Percentiles rank a stretch among this genome's conserved stretches.
These are phyloP conservation scores for Drosophila aff. DNA, from an alignment of 1,140 invertebrate species.

Conservation along the genomic window DNA sequence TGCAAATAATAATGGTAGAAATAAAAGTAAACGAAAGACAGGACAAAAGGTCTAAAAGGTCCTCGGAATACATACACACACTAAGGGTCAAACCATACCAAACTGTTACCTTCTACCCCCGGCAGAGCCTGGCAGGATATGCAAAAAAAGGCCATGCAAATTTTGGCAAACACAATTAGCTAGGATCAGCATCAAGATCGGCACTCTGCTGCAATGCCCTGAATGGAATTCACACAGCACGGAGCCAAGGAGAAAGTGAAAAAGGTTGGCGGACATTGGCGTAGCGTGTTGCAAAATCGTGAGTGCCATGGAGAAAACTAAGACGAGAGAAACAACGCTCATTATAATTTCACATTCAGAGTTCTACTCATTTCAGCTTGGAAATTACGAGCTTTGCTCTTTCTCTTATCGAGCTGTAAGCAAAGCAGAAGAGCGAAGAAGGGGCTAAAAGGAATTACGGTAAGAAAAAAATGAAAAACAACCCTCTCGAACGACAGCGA, in stretches of 20 bases:
- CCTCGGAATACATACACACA: not conserved
- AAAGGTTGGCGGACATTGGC: constrained; percentile 12
- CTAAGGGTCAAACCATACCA: constrained; percentile 5
- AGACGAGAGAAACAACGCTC: constrained; percentile 36
- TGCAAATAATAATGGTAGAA: constrained; percentile 17
- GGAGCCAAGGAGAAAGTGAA: constrained; percentile 41
- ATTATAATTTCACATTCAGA: constrained; percentile 70
- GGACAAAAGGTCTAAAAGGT: constrained; percentile 10
- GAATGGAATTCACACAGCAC: constrained; percentile 39
- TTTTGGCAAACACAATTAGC: constrained; percentile 63
- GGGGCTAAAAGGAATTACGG: constrained; percentile 10
- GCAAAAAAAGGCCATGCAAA: constrained; percentile 68
- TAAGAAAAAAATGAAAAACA: constrained; percentile 55
- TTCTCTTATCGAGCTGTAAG: constrained; percentile 55
- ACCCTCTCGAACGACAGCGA: constrained; percentile 62
- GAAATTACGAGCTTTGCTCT: constrained; percentile 60
- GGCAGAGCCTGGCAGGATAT: constrained; percentile 37
- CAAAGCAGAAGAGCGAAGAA: constrained; percentile 14
- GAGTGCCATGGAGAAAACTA: constrained; percentile 7
- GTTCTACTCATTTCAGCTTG: constrained; percentile 60
- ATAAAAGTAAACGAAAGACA: not conserved
- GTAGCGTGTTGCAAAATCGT: constrained; percentile 36
- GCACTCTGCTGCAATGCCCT: constrained; percentile 11
- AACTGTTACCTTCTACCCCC: constrained; percentile 26
- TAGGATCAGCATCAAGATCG: constrained; percentile 51